Evolutionary conservation across 2,888 invertebrate genomes (phyloP).

Genomic region (Erebia epiphron): DNA sequence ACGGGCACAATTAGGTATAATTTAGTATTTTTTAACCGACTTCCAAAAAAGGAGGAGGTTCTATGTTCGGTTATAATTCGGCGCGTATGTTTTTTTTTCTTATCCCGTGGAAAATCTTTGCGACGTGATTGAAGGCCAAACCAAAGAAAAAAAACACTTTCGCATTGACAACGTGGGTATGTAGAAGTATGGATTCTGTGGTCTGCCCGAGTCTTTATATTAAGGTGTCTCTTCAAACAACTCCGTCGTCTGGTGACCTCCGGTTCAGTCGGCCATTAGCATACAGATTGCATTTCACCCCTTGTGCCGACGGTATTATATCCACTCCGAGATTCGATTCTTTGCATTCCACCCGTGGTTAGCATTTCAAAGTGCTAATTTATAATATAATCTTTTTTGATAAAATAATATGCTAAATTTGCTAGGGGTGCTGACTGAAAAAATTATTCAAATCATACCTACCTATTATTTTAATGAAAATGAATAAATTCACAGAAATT

Average conservation of each 20-base stretch:
- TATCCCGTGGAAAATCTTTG: too few species aligned
- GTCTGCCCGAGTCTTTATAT: background rate
- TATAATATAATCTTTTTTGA: slow-evolving; percentile 1
- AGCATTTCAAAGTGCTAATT: slow-evolving; percentile 22
- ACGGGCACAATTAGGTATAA: too few species aligned
- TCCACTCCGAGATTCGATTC: slow-evolving; percentile 33
- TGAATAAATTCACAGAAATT: background rate
- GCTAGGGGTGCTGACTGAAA: background rate
- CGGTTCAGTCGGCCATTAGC: slow-evolving; percentile 29
- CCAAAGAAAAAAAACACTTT: too few species aligned
- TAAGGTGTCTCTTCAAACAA: slow-evolving; percentile 5
- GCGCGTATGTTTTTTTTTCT: too few species aligned
- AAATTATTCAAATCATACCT: too few species aligned
- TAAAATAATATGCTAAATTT: background rate
- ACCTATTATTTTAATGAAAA: too few species aligned
- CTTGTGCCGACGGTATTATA: slow-evolving; percentile 34
- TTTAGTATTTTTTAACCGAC: too few species aligned
- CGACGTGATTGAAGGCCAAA: too few species aligned
- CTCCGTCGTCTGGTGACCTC: slow-evolving; percentile 18
- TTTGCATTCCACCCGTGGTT: slow-evolving; percentile 18
- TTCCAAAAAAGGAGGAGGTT: too few species aligned
- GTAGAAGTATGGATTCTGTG: background rate
- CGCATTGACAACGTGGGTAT: too few species aligned
- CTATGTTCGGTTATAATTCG: too few species aligned
- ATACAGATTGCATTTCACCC: slow-evolving; percentile 40